Base-by-base conservation (phyloP, 2,888 invertebrate species). In the Lasioglossum marginatum region DNA sequence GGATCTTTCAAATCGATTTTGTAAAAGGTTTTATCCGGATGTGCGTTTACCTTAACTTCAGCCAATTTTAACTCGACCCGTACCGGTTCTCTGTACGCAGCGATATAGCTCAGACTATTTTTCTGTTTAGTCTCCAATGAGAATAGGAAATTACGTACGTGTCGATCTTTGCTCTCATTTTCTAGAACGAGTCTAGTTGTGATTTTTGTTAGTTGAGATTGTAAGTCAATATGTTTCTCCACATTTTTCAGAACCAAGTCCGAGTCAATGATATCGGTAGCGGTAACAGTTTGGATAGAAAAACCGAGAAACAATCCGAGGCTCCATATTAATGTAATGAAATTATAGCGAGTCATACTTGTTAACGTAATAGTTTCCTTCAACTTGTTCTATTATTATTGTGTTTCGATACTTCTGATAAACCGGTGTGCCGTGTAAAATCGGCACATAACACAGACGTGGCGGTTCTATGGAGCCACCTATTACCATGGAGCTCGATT, bases 181-280 rank as follows among this genome's bases (percentile, higher is more conserved):
- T 99, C 98, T 91, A 99, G 94, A 90, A 97, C 97, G 93, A 99
- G 96, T 95, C 97, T 97, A 52, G 97, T 96, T 23, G 97, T 96
- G 79, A 98, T 97, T 96, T 98, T 99, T 4, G 98, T 98, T 83
- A 99, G 96, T 95, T 99, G 99, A 12, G 98, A 97, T 10, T 98
- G 96, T 88, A 99, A 96, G 95, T 99, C 99, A 91, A 99, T 97
- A 76, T 97, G 97, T 94, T 98, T 96, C 87, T 99, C 98, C 34
- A 98, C 98, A 96, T 98, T 98, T 95, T 97, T 97, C 87, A 97
- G 96, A 85, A 96, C 96, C 87, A 98, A 93, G 89, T 97, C 96
- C 87, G 96, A 75, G 60, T 93, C 92, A 23, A 93, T 83, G 70
- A 88, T 75, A 63, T 87, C 82, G 27, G 82, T 72, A 23, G 84